A percentile compares a stretch with the other conserved stretches of the same genome.
phyloP scores from a whole-genome alignment of 92 coral and sea anemone genomes.

The Actinostola sp. region DNA sequence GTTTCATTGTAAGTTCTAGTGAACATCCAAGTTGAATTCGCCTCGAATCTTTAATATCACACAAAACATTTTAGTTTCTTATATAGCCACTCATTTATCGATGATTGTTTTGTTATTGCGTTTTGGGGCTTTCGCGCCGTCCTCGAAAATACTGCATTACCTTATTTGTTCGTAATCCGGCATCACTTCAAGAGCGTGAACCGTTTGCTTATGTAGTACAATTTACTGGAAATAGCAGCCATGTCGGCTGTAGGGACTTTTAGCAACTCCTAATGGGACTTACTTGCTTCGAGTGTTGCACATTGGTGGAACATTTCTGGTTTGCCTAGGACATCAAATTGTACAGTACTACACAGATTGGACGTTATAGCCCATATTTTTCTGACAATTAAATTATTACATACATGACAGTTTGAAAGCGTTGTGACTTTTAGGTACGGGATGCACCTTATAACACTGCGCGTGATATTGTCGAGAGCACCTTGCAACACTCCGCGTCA shows the following conservation, averaged over 20 bases:
- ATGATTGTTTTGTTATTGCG: constrained; percentile 31
- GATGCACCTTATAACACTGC: too few relatives aligned
- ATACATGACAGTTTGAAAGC: constrained; percentile 3
- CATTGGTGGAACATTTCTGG: constrained; percentile 10
- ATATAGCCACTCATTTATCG: constrained; percentile 24
- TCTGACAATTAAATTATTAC: constrained; percentile 73
- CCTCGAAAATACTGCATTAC: not conserved
- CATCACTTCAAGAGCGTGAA: constrained; percentile 24
- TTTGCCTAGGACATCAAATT: constrained; percentile 7
- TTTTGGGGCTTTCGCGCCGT: constrained; percentile 29
- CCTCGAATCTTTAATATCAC: constrained; percentile 19
- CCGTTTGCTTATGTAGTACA: constrained; percentile 17
- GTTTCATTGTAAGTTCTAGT: constrained; percentile 1
- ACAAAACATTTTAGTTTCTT: constrained; percentile 28
- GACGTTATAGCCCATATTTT: constrained; percentile 63
- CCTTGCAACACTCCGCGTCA: too few relatives aligned
- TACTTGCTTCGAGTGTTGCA: constrained; percentile 10
- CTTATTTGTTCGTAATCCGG: constrained; percentile 28
- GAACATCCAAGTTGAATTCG: constrained; percentile 9
- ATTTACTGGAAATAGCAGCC: constrained; percentile 1
- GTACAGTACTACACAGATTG: constrained; percentile 39
- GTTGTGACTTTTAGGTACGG: not conserved
- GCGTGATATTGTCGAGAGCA: too few relatives aligned
- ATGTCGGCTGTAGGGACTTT: constrained; percentile 25
- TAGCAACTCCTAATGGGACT: not conserved